A percentile compares a stretch with the other conserved stretches of the same genome.
phyloP scores from a whole-genome alignment of 2,113 vertebrate genomes.

The Sorex araneus region DNA sequence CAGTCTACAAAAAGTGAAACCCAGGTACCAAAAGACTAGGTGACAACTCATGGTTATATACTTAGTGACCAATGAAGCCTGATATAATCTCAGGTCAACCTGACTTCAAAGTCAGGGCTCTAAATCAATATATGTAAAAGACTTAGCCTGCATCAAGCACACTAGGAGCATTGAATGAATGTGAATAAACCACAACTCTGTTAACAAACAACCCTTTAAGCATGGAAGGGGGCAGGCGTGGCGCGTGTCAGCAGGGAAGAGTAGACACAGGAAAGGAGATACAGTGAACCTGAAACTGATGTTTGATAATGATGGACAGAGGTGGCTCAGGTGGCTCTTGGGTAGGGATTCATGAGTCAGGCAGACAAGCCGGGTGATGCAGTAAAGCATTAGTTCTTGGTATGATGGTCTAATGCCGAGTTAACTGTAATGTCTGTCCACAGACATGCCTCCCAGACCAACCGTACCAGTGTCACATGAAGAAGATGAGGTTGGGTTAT shows the following conservation, averaged over 20 bases:
- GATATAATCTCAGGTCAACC: no score
- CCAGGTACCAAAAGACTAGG: not conserved
- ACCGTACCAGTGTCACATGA: not conserved
- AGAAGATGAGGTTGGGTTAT: conserved; percentile 44
- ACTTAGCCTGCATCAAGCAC: no score
- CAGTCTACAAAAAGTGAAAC: not conserved
- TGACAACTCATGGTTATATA: not conserved
- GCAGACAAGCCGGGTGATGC: not conserved
- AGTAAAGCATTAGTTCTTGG: conserved; percentile 8
- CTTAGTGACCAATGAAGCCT: not conserved
- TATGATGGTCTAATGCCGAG: not conserved
- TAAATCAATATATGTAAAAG: not conserved
- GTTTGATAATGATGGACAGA: not conserved
- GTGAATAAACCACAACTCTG: not conserved
- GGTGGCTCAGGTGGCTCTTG: not conserved
- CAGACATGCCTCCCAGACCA: not conserved
- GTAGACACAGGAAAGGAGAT: not conserved
- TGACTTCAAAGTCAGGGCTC: not conserved
- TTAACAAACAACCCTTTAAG: not conserved
- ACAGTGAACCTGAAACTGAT: not conserved
- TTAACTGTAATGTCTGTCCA: conserved; percentile 6
- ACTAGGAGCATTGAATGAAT: not conserved
- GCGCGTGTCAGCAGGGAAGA: not conserved
- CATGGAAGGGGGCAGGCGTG: not conserved
- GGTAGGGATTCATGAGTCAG: not conserved